Evolutionary conservation across 2,113 vertebrate species (phyloP).

Genomic region (Istiophorus platypterus): DNA sequence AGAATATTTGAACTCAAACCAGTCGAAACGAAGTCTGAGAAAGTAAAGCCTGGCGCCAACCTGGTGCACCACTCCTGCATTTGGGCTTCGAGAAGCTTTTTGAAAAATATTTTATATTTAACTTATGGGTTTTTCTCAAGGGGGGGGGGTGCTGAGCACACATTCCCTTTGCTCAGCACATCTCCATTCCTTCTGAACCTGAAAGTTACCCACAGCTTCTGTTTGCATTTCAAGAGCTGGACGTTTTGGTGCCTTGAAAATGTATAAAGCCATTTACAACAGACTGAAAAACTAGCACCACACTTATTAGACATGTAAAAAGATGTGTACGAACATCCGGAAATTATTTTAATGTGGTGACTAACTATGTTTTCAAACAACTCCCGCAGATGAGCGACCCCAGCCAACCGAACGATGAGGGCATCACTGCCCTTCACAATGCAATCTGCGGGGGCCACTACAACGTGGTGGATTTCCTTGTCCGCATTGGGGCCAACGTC

Average conservation of each 20-base stretch:
- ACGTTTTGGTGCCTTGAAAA: neutral
- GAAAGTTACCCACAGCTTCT: constrained; percentile 8
- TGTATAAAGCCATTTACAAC: neutral
- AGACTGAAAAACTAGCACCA: neutral
- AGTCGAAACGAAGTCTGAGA: neutral
- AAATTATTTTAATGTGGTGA: too few relatives aligned
- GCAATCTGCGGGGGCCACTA: constrained; percentile 92
- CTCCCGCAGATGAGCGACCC: constrained; percentile 88
- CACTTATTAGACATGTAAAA: neutral
- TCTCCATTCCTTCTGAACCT: neutral
- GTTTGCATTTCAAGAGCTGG: neutral
- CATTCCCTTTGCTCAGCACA: neutral
- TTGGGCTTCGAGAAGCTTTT: constrained; percentile 3
- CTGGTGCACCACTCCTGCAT: neutral
- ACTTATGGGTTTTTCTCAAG: neutral
- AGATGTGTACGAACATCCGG: neutral
- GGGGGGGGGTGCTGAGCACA: constrained; percentile 23
- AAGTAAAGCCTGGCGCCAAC: neutral
- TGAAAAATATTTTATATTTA: constrained; percentile 27
- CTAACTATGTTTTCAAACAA: too few relatives aligned
- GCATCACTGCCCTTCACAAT: constrained; percentile 94
- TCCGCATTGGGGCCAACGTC: constrained; percentile 89
- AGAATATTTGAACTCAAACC: neutral
- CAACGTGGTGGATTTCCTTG: constrained; percentile 89
- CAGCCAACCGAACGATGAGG: constrained; percentile 93